phyloP scores from a whole-genome alignment of 2,113 vertebrate species.

The Onychostruthus taczanowskii region DNA sequence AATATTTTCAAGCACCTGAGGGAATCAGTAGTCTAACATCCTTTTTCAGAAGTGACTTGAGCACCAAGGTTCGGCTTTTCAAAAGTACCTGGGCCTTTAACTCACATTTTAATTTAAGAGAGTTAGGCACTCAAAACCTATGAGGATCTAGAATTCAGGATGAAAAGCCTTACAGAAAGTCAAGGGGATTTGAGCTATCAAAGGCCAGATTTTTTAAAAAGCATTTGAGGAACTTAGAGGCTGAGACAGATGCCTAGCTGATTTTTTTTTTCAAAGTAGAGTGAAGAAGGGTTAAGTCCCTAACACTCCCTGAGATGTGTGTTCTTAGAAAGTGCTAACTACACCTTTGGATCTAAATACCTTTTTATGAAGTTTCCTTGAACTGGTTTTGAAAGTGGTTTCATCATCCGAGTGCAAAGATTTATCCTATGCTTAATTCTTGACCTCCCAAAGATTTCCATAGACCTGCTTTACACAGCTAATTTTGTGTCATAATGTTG shows the following conservation, averaged over 20 bases:
- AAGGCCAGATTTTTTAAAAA: constrained; percentile 6
- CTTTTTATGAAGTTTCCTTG: neutral
- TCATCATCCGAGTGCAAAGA: constrained; percentile 7
- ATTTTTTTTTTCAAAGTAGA: constrained; percentile 4
- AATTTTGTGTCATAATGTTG: neutral
- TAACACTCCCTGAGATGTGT: constrained; percentile 17
- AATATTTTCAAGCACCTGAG: neutral
- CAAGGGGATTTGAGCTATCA: constrained; percentile 45
- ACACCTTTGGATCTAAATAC: constrained; percentile 18
- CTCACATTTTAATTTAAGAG: constrained; percentile 10
- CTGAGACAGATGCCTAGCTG: neutral
- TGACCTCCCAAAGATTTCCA: neutral
- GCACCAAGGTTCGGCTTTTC: neutral
- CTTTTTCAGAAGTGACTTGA: neutral
- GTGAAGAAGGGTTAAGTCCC: constrained; percentile 31
- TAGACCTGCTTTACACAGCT: neutral
- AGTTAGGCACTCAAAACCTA: neutral
- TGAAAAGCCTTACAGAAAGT: constrained; percentile 12
- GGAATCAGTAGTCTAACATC: neutral
- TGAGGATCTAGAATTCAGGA: constrained; percentile 24
- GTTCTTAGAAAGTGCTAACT: constrained; percentile 25
- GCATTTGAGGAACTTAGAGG: constrained; percentile 8
- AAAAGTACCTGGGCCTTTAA: neutral
- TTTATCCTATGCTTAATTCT: neutral
- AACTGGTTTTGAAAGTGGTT: constrained; percentile 10